Evolutionary conservation across 1,140 invertebrate species (phyloP).

Genomic region (Drosophila takahashii): DNA sequence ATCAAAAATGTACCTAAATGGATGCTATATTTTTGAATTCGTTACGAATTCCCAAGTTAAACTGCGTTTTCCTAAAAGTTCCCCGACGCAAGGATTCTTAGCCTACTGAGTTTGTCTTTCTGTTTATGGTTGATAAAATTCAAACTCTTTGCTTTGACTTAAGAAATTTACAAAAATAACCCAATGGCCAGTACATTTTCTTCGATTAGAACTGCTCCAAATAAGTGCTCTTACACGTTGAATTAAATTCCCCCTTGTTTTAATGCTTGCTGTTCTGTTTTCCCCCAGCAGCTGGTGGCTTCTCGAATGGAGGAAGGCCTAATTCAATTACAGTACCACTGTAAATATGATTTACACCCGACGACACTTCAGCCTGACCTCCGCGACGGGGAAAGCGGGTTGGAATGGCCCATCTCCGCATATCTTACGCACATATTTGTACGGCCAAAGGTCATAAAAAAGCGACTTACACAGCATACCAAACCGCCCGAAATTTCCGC

Average conservation of each 20-base stretch:
- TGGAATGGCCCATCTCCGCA: conserved; percentile 19
- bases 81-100: too few relatives aligned
- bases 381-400: background rate
- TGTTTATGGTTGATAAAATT: too few relatives aligned
- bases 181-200: conserved; percentile 3
- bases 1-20: too few relatives aligned
- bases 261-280: background rate
- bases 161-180: too few relatives aligned
- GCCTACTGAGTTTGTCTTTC: too few relatives aligned
- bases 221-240: conserved; percentile 42
- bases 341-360: conserved; percentile 75
- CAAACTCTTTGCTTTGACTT: too few relatives aligned
- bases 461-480: conserved; percentile 54
- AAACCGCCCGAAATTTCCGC: background rate
- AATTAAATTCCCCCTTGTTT: conserved; percentile 58
- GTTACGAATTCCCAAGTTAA: too few relatives aligned
- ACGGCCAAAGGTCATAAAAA: conserved; percentile 69
- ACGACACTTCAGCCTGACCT: conserved; percentile 39
- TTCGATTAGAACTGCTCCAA: conserved; percentile 6
- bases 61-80: too few relatives aligned
- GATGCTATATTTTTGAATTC: too few relatives aligned
- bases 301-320: conserved; percentile 26
- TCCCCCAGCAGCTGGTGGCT: conserved; percentile 3
- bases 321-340: conserved; percentile 77
- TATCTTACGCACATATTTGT: conserved; percentile 68